phyloP scores from a whole-genome alignment of 2,797 vertebrate genomes.

The Hemibagrus guttatus region DNA sequence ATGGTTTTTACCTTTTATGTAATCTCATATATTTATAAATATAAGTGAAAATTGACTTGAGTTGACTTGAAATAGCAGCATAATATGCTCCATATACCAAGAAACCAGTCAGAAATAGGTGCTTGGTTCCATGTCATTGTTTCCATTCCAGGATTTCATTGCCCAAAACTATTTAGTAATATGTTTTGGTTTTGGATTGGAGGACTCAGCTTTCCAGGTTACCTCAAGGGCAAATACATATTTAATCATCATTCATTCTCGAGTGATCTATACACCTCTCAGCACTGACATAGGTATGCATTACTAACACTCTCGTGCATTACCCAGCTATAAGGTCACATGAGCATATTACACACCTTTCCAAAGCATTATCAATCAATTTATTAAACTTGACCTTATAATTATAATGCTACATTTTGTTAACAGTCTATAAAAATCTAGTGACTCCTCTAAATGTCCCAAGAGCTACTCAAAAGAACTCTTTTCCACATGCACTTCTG shows the following conservation, averaged over 20 bases:
- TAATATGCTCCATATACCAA: neutral
- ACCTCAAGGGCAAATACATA: conserved; percentile 35
- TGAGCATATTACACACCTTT: neutral
- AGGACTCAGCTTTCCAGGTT: conserved; percentile 13
- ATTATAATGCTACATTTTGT: neutral
- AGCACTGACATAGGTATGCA: conserved; percentile 15
- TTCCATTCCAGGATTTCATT: conserved; percentile 2
- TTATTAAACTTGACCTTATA: conserved; percentile 21
- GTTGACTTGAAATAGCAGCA: neutral
- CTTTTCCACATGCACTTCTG: neutral
- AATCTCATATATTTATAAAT: neutral
- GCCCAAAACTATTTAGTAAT: conserved; percentile 26
- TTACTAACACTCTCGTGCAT: neutral
- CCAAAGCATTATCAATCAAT: neutral
- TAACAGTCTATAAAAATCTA: neutral
- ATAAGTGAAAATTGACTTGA: neutral
- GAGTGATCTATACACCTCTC: conserved; percentile 13
- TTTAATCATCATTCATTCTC: conserved; percentile 35
- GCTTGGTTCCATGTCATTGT: neutral
- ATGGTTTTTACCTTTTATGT: neutral
- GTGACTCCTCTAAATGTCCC: conserved; percentile 2
- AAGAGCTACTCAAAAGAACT: neutral
- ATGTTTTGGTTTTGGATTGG: conserved; percentile 13
- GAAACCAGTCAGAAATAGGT: neutral
- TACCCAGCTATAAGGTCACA: conserved; percentile 12